Evolutionary conservation across 2,797 vertebrate species (phyloP), one percentile per base, ranked within the genome.

Genomic region (Macrochelys suwanniensis): DNA sequence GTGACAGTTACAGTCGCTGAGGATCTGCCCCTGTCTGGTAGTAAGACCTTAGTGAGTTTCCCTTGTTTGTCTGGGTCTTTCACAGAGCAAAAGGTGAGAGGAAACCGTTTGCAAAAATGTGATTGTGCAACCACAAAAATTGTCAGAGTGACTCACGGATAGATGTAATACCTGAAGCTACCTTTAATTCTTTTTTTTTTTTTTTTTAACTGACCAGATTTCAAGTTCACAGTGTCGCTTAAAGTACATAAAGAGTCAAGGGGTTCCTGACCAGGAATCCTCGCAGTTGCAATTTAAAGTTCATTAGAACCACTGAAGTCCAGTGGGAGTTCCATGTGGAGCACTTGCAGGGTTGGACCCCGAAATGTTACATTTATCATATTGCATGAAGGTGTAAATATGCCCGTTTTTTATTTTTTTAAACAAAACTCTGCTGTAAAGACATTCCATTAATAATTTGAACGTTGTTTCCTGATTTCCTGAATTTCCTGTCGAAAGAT

Each of bases 351-450:
- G 79, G 49, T 50, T 49, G 25, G 6, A 1, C 1, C 28, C 0
- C 31, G 53, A 0, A 33, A 26, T 0, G 0, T 25, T n/a, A 53
- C 19, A 5, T 15, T 45, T 5, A 25, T 3, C 2, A 2, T 19
- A 16, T 2, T 91, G 4, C 0, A 31, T 47, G 31, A 54, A 61
- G 84, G 11, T 0, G 2, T 1, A 2, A 61, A 61, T 61, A 8
- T 8, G 26, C 25, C 5, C 49, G 33, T 21, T 87, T 50, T 87
- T 50, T 78, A 37, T 79, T 87, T 76, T 76, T 76, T 25, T 2
- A 76, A 56, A 56, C 16, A 10, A 8, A 13, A 12, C 45, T 25
- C 49, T 78, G 11, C 54, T 47, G n/a, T 79, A 47, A 37, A 3
- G 16, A 25, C 2, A 17, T 89, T 13, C 28, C 71, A 81, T 21